Evolutionary conservation across 2,797 vertebrate genomes (phyloP), one percentile per base, ranked within the genome.

Genomic region (Lepus oiostolus): DNA sequence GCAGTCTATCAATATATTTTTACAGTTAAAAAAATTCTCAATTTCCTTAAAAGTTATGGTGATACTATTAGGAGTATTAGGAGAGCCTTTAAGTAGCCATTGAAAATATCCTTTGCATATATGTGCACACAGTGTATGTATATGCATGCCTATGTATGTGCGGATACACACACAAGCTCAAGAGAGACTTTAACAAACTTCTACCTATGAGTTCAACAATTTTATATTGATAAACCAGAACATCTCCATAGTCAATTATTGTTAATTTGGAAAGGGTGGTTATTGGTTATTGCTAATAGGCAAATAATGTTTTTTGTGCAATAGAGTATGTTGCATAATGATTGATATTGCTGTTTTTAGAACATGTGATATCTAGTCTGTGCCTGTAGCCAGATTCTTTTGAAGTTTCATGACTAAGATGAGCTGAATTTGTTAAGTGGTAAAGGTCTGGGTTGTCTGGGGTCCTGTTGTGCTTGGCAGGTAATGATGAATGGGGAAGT

Each of bases 401-500:
- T 98, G 98, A 98, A 98, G 98, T 98, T 97, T 97, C 65, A 10
- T 95, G 93, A 94, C 93, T 90, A 94, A 95, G 97, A 97, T 26
- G 96, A 96, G 94, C 90, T 93, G 95, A 97, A 96, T 98, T 98
- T 97, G 97, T 96, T 97, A 97, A 97, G 95, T 95, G n/a, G 93
- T 94, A 92, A 94, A 97, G 80, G 72, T 68, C 92, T 95, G 96
- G 71, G 86, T 96, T 97, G 96, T 97, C 94, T 93, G 94, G 97
- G 97, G 97, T 97, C 97, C 97, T 97, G 94, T 98, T 98, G 97
- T 97, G 94, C 95, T 97, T 98, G 98, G 97, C 98, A 98, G 97
- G 95, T 97, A 98, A 96, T 98, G 98, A 98, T 98, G 98, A 98
- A 98, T 98, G 98, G 97, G 96, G 50, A 88, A 96, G 96, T 97